These are phyloP conservation scores for Rhynchomys soricoides DNA, from an alignment of 2,113 vertebrate genomes.

Conservation along the genomic window DNA sequence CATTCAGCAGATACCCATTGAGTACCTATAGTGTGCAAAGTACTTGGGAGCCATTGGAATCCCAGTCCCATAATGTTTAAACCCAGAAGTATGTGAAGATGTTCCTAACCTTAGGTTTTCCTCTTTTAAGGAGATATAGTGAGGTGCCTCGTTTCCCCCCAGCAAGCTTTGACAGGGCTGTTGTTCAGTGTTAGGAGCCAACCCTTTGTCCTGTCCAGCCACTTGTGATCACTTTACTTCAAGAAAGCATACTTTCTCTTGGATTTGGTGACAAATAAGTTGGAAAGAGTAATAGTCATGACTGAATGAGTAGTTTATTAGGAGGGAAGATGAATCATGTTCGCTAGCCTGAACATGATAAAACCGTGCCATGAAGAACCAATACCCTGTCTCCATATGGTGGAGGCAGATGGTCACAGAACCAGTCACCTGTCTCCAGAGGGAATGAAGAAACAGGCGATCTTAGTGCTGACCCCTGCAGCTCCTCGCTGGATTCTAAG, in stretches of 20 bases:
- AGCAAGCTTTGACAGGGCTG: rapidly evolving
- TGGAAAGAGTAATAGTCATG: not conserved
- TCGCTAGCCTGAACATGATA: not conserved
- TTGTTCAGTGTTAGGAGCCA: rapidly evolving
- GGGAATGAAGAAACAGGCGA: not conserved
- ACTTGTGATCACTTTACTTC: not conserved
- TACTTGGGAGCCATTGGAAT: not conserved
- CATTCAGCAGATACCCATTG: not conserved
- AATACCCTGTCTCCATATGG: rapidly evolving
- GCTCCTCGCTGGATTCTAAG: not conserved
- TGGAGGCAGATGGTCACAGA: not conserved
- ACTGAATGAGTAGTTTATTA: not conserved
- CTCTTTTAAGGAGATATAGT: not conserved
- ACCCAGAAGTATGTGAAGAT: not conserved
- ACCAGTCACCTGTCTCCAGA: too few species aligned
- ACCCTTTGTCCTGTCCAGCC: not conserved
- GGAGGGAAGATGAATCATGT: not conserved
- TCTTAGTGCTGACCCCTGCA: rapidly evolving
- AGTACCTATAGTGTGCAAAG: not conserved
- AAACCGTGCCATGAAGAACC: not conserved
- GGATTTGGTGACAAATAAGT: not conserved
- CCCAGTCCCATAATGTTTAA: not conserved
- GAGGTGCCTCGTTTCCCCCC: rapidly evolving
- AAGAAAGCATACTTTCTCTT: not conserved
- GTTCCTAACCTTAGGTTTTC: not conserved